phyloP scores from a whole-genome alignment of 1,140 invertebrate species.

The Caenorhabditis brenneri region DNA sequence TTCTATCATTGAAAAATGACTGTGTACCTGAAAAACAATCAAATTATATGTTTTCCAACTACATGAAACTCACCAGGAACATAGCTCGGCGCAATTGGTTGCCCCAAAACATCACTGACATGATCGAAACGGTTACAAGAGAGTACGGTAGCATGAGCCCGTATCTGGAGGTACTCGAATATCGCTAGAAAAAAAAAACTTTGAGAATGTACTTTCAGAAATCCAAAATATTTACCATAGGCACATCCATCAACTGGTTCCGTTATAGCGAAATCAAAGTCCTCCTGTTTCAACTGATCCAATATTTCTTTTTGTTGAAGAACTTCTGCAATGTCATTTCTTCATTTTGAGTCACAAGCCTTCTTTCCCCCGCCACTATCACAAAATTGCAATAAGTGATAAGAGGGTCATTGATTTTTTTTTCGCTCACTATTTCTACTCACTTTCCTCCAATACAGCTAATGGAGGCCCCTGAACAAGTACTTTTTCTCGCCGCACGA shows the following conservation, averaged over 20 bases:
- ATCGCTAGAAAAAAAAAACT: neutral
- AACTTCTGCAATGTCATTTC: constrained; percentile 20
- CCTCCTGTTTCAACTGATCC: neutral
- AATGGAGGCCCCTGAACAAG: neutral
- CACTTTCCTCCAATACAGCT: neutral
- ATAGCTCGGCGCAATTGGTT: constrained; percentile 47
- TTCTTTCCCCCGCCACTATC: too few species aligned
- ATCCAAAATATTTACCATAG: neutral
- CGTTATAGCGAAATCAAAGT: constrained; percentile 35
- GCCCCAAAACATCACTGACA: constrained; percentile 11
- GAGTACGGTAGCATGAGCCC: neutral
- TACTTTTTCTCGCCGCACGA: neutral
- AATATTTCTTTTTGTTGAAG: neutral
- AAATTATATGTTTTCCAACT: neutral
- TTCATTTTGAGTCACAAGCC: too few species aligned
- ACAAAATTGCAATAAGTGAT: too few species aligned
- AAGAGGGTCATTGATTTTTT: neutral
- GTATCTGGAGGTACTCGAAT: constrained; percentile 34
- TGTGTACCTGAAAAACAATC: constrained; percentile 28
- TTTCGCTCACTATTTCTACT: neutral
- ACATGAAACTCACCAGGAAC: neutral
- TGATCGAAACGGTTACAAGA: constrained; percentile 20
- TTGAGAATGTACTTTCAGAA: neutral
- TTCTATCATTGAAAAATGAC: constrained; percentile 8
- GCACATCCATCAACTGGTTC: constrained; percentile 8